Base-by-base conservation (phyloP, 2,888 invertebrate species). In the Elysia crispata region DNA sequence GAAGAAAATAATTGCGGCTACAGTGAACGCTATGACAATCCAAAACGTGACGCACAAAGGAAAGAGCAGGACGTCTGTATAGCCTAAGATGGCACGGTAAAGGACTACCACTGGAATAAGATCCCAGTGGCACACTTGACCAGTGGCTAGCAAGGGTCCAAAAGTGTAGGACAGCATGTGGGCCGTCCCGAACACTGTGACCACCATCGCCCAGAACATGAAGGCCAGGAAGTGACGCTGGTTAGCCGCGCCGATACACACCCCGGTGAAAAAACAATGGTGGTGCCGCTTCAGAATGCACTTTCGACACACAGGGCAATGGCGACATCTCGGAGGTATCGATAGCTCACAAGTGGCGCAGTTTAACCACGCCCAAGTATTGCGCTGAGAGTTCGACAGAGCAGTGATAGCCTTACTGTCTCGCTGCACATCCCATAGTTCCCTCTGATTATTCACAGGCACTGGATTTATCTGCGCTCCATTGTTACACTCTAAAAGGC, bases 251-350 rank as follows among this genome's bases (percentile, higher is more conserved):
- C 90, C 91, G 20, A 91, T 83, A 81, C 91, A 91, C n/a, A 86
- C 83, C n/a, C 88, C 86, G 5, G 88, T 85, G 80, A 90, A 88
- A 82, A 88, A 89, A 77, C 91, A 91, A 81, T 91, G 91, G 80
- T 91, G 91, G 84, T 90, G 90, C 1, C 91, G 80, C 81, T 90
- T 90, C 30, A 90, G 85, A 13, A 90, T 85, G 80, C 91, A 91
- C 6, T 73, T 82, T 30, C 86, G 82, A 73, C 90, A 90, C 18
- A 89, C 54, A 0, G 84, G 83, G 75, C 90, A 90, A 80, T 90
- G 90, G 80, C 89, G 90, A 49, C 90, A 87, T n/a, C 90, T 81
- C 0, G 90, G 90, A 0, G 90, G 90, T 8, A 89, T 83, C 23
- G 85, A 86, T 23, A 80, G 64, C 18, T 86, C 83, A 73, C 90